Evolutionary conservation across 1,140 invertebrate genomes (phyloP).

Genomic region (Papilio xuthus): DNA sequence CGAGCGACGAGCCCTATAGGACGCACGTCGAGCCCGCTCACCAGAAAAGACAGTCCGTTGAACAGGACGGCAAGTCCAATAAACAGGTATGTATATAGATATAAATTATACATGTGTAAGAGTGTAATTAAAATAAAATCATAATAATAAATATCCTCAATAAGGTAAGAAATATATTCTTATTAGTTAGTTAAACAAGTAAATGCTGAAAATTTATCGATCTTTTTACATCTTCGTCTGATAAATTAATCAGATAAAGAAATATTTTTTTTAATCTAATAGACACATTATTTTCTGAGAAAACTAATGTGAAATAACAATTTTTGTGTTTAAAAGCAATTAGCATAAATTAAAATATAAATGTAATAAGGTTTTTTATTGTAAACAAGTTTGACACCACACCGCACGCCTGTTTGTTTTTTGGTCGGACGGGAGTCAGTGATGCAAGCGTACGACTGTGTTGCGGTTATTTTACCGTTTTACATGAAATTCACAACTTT

Average conservation of each 20-base stretch:
- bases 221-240: no score
- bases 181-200: not conserved
- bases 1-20: constrained; percentile 71
- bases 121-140: constrained; percentile 1
- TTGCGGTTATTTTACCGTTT: constrained; percentile 8
- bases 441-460: not conserved
- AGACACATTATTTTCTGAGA: no score
- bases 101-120: not conserved
- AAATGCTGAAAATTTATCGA: no score
- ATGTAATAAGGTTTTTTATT: not conserved
- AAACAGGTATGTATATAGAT: constrained; percentile 67
- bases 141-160: not conserved
- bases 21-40: constrained; percentile 69
- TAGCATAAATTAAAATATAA: not conserved
- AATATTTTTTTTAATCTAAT: no score
- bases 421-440: not conserved
- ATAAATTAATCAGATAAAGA: no score
- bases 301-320: no score
- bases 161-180: not conserved
- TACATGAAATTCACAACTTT: not conserved
- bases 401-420: not conserved
- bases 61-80: constrained; percentile 78
- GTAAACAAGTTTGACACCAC: not conserved
- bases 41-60: constrained; percentile 72
- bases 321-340: no score